These are phyloP conservation scores for Cecidostiba fungosa DNA, from an alignment of 2,888 invertebrate species.

Conservation along the genomic window DNA sequence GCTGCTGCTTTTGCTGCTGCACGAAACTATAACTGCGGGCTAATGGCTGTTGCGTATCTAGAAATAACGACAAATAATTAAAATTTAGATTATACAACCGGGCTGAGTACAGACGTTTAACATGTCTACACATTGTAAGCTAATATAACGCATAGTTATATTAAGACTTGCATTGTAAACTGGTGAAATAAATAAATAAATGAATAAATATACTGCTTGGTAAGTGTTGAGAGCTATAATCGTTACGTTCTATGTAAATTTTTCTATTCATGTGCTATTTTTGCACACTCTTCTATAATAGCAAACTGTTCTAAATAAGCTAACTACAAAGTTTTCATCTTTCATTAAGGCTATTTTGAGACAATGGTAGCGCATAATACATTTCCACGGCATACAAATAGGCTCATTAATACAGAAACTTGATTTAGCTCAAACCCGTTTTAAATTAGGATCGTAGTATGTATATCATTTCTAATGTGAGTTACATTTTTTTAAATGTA, in stretches of 20 bases:
- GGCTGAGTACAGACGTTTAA: no score
- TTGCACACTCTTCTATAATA: background rate
- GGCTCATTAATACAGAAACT: background rate
- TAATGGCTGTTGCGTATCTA: slow-evolving; percentile 80
- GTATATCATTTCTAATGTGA: background rate
- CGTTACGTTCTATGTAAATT: background rate
- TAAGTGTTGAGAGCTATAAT: background rate
- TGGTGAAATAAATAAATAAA: no score
- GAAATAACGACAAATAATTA: background rate
- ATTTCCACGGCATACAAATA: background rate
- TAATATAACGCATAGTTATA: no score
- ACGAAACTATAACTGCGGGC: slow-evolving; percentile 84
- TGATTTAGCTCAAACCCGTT: background rate
- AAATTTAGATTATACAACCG: background rate
- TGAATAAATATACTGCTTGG: no score
- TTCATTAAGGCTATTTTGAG: background rate
- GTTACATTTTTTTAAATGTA: no score
- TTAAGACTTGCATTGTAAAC: no score
- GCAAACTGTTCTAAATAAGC: background rate
- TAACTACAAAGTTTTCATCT: background rate
- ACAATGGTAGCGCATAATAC: background rate
- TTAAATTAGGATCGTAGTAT: background rate
- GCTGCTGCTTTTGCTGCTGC: slow-evolving; percentile 72
- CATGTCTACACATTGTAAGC: no score
- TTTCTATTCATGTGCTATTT: background rate